Evolutionary conservation across 1,140 invertebrate genomes (phyloP).

Genomic region (Nomia melanderi): DNA sequence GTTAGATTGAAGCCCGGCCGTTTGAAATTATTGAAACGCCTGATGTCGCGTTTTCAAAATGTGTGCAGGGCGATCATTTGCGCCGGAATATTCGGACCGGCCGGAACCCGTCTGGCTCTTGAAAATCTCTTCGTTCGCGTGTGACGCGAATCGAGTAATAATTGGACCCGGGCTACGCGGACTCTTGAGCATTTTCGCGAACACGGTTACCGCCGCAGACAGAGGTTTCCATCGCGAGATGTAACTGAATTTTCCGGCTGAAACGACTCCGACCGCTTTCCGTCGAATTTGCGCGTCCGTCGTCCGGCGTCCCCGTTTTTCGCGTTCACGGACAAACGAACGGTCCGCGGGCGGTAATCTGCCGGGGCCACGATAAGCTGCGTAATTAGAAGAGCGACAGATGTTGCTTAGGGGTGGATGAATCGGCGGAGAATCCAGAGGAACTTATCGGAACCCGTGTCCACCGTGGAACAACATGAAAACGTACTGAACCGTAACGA

Average conservation of each 20-base stretch:
- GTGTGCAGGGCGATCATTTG: background rate
- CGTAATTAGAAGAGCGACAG: conserved; percentile 60
- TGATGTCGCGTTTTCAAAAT: no score
- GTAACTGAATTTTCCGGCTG: conserved; percentile 18
- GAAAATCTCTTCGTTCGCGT: no score
- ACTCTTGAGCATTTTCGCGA: no score
- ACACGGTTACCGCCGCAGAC: no score
- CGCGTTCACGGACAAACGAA: conserved; percentile 25
- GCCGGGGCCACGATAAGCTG: conserved; percentile 49
- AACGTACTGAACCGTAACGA: conserved; percentile 45
- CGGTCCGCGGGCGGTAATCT: conserved; percentile 47
- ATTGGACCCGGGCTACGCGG: no score
- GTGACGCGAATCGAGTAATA: no score
- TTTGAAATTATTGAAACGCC: no score
- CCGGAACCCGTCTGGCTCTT: no score
- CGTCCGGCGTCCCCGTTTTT: conserved; percentile 20
- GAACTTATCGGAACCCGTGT: conserved; percentile 15
- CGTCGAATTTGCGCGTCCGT: background rate
- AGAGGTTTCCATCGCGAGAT: no score
- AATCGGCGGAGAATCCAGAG: conserved; percentile 30
- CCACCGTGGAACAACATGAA: conserved; percentile 34
- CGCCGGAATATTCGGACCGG: no score
- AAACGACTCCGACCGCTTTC: background rate
- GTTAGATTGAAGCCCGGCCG: no score
- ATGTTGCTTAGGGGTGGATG: conserved; percentile 45